Conservation (phyloP, 2,888 invertebrate species). For the Coleophora flavipennella region DNA sequence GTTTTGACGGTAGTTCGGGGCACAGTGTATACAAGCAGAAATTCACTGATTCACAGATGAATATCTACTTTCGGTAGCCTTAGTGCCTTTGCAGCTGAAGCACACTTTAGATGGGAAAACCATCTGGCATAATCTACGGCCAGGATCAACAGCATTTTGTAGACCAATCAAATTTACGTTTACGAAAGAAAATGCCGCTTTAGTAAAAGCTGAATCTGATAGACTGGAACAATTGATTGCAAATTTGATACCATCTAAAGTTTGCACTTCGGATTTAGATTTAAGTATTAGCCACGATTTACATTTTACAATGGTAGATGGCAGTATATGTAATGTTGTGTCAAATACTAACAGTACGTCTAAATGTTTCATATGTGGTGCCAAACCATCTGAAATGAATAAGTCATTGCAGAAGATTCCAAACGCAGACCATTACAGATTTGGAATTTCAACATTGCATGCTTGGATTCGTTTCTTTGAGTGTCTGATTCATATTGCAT, state of each 20-base stretch:
- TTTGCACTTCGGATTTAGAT: no score
- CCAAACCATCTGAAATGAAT: conserved; percentile 2
- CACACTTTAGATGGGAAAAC: no score
- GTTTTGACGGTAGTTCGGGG: background rate
- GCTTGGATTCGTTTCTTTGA: conserved; percentile 21
- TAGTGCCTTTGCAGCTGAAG: background rate
- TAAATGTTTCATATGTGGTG: background rate
- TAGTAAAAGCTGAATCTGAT: no score
- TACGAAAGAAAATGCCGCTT: no score
- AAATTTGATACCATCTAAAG: no score
- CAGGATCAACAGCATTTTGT: no score
- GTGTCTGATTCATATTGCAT: conserved; percentile 18
- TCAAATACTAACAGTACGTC: background rate
- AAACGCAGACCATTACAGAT: conserved; percentile 8
- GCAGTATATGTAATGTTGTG: background rate
- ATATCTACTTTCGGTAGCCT: no score
- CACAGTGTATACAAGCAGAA: background rate
- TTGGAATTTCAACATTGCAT: conserved; percentile 19
- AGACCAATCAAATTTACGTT: no score
- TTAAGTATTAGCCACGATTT: no score
- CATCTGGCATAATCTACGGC: no score
- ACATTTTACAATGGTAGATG: background rate
- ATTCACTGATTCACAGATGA: background rate
- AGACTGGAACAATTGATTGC: no score
- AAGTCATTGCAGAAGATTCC: conserved; percentile 11